Percentiles rank a stretch among this genome's conserved stretches.
These are phyloP conservation scores for Scolopax mira DNA, from an alignment of 2,113 vertebrate species.

Conservation along the genomic window DNA sequence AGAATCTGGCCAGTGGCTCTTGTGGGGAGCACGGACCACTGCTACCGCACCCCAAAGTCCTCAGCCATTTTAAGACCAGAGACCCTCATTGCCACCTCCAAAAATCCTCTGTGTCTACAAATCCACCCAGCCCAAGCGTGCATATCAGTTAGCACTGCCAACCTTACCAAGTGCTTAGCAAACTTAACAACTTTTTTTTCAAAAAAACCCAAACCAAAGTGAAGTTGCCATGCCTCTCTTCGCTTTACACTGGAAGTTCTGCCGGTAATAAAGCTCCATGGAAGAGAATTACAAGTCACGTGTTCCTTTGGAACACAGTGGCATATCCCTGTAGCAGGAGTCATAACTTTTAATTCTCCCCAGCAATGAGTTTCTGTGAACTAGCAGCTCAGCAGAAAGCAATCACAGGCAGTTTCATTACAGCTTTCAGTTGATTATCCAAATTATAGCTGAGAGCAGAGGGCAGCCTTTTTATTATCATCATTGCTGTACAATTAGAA, in stretches of 20 bases:
- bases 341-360: constrained; percentile 19
- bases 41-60: background rate
- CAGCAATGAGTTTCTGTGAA: constrained; percentile 13
- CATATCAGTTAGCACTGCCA: background rate
- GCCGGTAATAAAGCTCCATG: background rate
- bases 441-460: constrained; percentile 45
- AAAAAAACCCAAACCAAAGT: background rate
- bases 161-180: background rate
- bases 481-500: constrained; percentile 47
- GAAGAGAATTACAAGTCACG: background rate
- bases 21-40: background rate
- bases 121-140: background rate
- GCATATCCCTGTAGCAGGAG: background rate
- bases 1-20: background rate
- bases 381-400: constrained; percentile 35
- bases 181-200: background rate
- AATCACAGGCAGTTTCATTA: constrained; percentile 49
- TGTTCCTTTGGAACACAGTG: background rate
- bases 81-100: background rate
- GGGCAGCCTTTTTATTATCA: constrained; percentile 57
- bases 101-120: background rate
- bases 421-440: constrained; percentile 39
- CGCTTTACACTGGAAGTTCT: background rate
- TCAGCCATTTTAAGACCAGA: background rate
- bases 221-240: background rate